A percentile compares a stretch with the other conserved stretches of the same genome.
Evolutionary conservation across 2,797 vertebrate species (phyloP).

Genomic region (Sebastes nivosus): DNA sequence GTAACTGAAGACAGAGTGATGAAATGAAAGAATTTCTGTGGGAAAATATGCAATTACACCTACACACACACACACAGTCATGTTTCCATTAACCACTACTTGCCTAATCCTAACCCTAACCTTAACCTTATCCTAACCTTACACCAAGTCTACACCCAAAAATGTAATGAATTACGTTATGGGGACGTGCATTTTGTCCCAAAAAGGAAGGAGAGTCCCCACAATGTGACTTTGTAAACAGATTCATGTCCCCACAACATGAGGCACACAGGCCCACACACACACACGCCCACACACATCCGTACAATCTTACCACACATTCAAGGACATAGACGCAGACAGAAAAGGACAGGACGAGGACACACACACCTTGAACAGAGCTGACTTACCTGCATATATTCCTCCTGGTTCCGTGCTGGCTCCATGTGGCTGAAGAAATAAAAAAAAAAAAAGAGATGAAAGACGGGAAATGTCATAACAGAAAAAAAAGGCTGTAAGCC

Average conservation of each 20-base stretch:
- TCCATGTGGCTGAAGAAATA: slow-evolving; percentile 60
- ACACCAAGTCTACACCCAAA: too few relatives aligned
- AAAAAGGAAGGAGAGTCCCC: too few relatives aligned
- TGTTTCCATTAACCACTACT: too few relatives aligned
- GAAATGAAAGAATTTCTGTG: neutral
- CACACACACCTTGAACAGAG: neutral
- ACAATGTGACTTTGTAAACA: too few relatives aligned
- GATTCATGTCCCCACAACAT: too few relatives aligned
- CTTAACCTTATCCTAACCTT: too few relatives aligned
- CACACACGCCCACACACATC: neutral
- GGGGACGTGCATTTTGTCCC: too few relatives aligned
- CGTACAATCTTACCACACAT: neutral
- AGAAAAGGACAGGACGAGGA: neutral
- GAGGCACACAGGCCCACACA: neutral
- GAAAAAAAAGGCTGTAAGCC: neutral
- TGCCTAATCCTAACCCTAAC: too few relatives aligned
- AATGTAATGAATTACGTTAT: too few relatives aligned
- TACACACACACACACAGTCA: neutral
- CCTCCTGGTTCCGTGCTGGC: slow-evolving; percentile 18
- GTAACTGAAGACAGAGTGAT: neutral
- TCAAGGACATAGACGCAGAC: neutral
- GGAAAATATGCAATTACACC: neutral
- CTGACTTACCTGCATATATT: slow-evolving; percentile 63
- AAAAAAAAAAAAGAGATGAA: neutral
- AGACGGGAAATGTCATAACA: slow-evolving; percentile 9